phyloP scores from a whole-genome alignment of 35 echinoderm and acorn worm genomes.

The Ophioderma brevispina region DNA sequence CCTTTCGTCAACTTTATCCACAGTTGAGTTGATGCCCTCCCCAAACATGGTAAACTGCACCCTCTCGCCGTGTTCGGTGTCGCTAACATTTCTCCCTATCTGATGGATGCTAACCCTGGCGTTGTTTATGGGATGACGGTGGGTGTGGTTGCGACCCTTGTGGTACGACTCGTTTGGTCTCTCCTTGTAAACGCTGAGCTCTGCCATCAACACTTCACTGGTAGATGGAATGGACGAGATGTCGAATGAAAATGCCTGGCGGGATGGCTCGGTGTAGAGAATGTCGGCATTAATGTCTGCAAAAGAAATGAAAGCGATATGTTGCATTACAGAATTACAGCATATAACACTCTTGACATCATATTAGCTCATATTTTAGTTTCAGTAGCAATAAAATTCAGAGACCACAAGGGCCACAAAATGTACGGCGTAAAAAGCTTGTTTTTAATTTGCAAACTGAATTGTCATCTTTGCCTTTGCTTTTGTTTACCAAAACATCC shows the following conservation, averaged over 20 bases:
- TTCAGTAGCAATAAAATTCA: neutral
- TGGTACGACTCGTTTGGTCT: conserved; percentile 80
- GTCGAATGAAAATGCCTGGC: conserved; percentile 75
- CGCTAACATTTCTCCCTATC: neutral
- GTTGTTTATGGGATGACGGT: conserved; percentile 33
- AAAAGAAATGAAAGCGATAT: conserved; percentile 26
- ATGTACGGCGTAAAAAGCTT: neutral
- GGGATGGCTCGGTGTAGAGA: conserved; percentile 26
- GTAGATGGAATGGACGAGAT: conserved; percentile 57
- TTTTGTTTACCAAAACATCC: no score
- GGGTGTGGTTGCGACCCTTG: conserved; percentile 25
- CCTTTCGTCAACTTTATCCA: conserved; percentile 48
- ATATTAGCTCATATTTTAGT: no score
- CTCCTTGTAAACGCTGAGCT: conserved; percentile 89
- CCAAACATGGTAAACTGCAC: conserved; percentile 15
- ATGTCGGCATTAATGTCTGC: conserved; percentile 77
- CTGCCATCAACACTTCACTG: conserved; percentile 88
- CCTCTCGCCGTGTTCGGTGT: neutral
- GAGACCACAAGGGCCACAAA: no score
- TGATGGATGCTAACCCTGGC: conserved; percentile 76
- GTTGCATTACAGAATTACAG: no score
- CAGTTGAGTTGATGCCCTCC: neutral
- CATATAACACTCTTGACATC: no score
- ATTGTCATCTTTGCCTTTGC: no score
- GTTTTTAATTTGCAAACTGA: no score